phyloP scores from a whole-genome alignment of 1,140 invertebrate genomes.

The Solen grandis region DNA sequence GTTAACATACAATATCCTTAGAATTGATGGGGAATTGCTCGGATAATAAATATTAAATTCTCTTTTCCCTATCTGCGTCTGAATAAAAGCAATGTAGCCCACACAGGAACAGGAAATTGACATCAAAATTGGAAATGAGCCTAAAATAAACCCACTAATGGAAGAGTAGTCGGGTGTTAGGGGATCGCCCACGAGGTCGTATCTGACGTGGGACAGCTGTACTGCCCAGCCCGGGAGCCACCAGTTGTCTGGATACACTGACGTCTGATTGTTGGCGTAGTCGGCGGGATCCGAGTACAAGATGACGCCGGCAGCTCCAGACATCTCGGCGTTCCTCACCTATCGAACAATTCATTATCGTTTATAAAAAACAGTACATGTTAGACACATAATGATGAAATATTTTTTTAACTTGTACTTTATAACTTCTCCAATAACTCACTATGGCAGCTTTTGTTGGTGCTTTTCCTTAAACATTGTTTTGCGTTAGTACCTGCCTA shows the following conservation, averaged over 20 bases:
- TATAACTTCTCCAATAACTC: neutral
- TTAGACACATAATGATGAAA: neutral
- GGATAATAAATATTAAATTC: too few relatives aligned
- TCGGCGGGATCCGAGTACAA: slow-evolving; percentile 83
- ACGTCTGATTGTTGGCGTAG: slow-evolving; percentile 74
- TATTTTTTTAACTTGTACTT: neutral
- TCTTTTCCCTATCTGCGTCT: too few relatives aligned
- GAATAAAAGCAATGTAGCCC: too few relatives aligned
- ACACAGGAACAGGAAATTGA: too few relatives aligned
- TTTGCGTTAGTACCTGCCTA: too few relatives aligned
- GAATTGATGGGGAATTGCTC: too few relatives aligned
- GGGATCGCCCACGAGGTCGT: slow-evolving; percentile 81
- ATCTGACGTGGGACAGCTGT: slow-evolving; percentile 78
- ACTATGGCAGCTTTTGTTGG: neutral
- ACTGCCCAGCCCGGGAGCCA: slow-evolving; percentile 82
- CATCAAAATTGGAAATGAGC: too few relatives aligned
- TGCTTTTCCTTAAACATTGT: too few relatives aligned
- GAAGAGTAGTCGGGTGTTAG: slow-evolving; percentile 82
- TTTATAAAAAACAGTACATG: neutral
- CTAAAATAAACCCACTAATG: slow-evolving; percentile 79
- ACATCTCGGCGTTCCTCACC: slow-evolving; percentile 78
- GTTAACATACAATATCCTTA: too few relatives aligned
- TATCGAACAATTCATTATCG: slow-evolving; percentile 65
- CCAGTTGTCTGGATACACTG: slow-evolving; percentile 81
- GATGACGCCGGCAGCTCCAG: slow-evolving; percentile 80